Evolutionary conservation across 2,888 invertebrate genomes (phyloP).

Genomic region (Pasiphila rectangulata): DNA sequence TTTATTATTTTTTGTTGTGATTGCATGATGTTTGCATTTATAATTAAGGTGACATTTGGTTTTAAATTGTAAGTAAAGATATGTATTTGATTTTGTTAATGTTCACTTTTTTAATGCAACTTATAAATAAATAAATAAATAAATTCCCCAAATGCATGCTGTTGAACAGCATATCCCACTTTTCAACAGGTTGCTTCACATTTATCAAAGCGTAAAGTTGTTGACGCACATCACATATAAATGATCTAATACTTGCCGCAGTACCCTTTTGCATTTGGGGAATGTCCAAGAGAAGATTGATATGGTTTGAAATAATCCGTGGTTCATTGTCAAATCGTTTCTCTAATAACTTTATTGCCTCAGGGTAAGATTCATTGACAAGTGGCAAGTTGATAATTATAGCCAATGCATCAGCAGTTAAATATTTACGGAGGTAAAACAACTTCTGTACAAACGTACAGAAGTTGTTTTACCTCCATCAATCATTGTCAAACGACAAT

Average conservation of each 20-base stretch:
- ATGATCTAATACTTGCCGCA: background rate
- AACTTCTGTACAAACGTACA: background rate
- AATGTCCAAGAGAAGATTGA: background rate
- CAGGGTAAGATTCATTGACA: background rate
- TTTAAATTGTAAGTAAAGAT: no score
- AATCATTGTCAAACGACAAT: background rate
- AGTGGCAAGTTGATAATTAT: background rate
- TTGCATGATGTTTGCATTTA: no score
- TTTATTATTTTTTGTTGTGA: no score
- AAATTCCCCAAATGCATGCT: no score
- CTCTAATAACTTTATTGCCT: slow-evolving; percentile 15
- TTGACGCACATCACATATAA: background rate
- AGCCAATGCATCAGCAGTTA: background rate
- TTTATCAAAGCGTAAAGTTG: background rate
- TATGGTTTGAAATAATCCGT: background rate
- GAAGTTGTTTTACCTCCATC: no score
- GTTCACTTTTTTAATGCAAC: no score
- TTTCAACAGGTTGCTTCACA: background rate
- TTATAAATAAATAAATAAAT: no score
- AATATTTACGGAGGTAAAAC: background rate
- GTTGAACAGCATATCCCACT: background rate
- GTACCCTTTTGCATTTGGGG: background rate
- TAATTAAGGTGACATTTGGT: no score
- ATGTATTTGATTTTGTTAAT: no score
- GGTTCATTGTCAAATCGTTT: slow-evolving; percentile 4